Evolutionary conservation across 1,140 invertebrate genomes (phyloP).

Genomic region (Lepidurus apus): DNA sequence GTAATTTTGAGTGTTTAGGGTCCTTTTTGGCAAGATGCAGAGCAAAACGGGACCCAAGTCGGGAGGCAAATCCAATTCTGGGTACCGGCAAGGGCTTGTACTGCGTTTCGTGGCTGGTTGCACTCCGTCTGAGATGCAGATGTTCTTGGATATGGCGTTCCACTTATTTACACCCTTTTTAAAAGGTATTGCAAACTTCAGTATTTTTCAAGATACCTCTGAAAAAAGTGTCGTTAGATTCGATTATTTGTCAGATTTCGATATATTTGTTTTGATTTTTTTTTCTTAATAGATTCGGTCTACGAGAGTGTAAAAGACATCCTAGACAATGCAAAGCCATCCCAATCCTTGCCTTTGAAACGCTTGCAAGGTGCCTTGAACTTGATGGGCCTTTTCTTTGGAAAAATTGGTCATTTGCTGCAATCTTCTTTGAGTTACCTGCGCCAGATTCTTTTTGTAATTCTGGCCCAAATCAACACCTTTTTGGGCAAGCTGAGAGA

Average conservation of each 20-base stretch:
- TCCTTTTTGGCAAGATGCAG: constrained; percentile 85
- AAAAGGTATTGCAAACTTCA: constrained; percentile 39
- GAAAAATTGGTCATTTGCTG: constrained; percentile 75
- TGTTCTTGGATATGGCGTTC: constrained; percentile 79
- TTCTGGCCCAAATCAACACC: constrained; percentile 56
- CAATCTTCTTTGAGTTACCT: constrained; percentile 60
- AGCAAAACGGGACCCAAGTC: constrained; percentile 63
- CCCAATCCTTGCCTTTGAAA: constrained; percentile 61
- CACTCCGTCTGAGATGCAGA: constrained; percentile 65
- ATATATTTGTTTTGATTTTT: neutral
- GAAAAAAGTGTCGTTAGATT: neutral
- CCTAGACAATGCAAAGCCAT: constrained; percentile 51
- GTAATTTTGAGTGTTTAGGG: constrained; percentile 44
- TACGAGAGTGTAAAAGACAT: constrained; percentile 46
- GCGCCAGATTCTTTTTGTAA: constrained; percentile 63
- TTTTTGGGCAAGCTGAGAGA: constrained; percentile 48
- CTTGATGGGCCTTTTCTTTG: constrained; percentile 69
- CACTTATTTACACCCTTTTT: constrained; percentile 61
- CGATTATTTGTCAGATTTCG: too few species aligned
- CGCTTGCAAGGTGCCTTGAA: constrained; percentile 68
- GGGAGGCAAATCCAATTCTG: constrained; percentile 64
- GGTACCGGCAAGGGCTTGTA: constrained; percentile 64
- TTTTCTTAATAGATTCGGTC: constrained; percentile 32
- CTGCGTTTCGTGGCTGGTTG: constrained; percentile 79
- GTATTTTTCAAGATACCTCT: neutral